phyloP scores from a whole-genome alignment of 1,140 invertebrate species.

The Camponotus floridanus region DNA sequence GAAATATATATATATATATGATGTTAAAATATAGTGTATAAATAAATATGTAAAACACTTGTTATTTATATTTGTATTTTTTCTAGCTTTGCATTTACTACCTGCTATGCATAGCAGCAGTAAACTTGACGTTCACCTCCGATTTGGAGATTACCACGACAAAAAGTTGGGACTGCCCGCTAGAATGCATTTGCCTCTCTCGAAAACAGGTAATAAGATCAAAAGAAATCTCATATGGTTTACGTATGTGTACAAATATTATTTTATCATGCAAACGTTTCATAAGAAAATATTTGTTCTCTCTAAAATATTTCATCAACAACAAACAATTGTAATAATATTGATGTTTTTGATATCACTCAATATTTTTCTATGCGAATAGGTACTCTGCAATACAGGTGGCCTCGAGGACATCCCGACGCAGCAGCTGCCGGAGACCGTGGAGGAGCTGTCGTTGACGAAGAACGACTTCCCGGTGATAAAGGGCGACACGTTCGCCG shows the following conservation, averaged over 20 bases:
- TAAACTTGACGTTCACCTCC: constrained; percentile 72
- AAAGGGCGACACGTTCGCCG: constrained; percentile 92
- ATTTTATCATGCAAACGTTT: too few species aligned
- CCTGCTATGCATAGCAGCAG: constrained; percentile 80
- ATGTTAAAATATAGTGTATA: too few species aligned
- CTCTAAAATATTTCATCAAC: too few species aligned
- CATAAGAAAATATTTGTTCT: too few species aligned
- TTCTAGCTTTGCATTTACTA: constrained; percentile 81
- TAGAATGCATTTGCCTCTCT: constrained; percentile 93
- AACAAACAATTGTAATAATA: too few species aligned
- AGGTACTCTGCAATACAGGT: constrained; percentile 95
- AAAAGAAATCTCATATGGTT: background rate
- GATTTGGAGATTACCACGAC: constrained; percentile 75
- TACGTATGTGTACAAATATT: background rate
- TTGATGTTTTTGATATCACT: too few species aligned
- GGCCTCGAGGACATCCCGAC: constrained; percentile 92
- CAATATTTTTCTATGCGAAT: constrained; percentile 43
- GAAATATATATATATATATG: too few species aligned
- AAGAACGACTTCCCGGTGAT: constrained; percentile 93
- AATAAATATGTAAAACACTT: background rate
- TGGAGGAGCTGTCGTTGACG: constrained; percentile 93
- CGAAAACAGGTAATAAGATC: constrained; percentile 90
- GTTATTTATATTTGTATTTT: background rate
- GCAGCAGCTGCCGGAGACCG: constrained; percentile 89
- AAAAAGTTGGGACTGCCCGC: constrained; percentile 86